phyloP scores from a whole-genome alignment of 1,140 invertebrate genomes.

The Trachelipus rathkii region DNA sequence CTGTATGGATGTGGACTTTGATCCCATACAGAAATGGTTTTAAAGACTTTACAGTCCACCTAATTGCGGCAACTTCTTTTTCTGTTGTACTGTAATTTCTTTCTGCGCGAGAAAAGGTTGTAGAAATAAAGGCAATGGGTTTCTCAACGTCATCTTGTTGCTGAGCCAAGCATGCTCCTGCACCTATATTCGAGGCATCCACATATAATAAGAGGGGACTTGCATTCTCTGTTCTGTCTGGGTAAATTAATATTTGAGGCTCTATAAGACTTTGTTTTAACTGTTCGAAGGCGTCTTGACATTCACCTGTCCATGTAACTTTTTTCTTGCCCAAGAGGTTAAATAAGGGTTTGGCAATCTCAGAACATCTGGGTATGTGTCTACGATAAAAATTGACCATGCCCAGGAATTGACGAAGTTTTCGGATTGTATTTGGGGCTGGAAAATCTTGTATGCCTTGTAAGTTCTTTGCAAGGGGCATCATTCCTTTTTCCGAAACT shows the following conservation, averaged over 20 bases:
- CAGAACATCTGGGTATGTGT: constrained; percentile 16
- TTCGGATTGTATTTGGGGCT: neutral
- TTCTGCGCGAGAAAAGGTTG: neutral
- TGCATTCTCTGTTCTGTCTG: neutral
- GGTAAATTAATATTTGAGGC: neutral
- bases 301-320: neutral
- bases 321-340: neutral
- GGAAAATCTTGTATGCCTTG: neutral
- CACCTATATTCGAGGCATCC: constrained; percentile 16
- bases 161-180: neutral
- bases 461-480: neutral
- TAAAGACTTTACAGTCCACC: constrained; percentile 10
- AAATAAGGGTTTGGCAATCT: constrained; percentile 9
- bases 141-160: neutral
- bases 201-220: constrained; percentile 8
- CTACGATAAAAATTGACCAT: neutral
- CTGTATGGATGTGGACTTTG: neutral
- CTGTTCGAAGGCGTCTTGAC: neutral
- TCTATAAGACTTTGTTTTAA: neutral
- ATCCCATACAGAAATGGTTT: constrained; percentile 7
- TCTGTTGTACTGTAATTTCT: neutral
- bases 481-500: neutral
- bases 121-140: constrained; percentile 20
- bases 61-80: constrained; percentile 4
- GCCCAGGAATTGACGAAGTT: neutral